These are phyloP conservation scores for Raja brachyura DNA, from an alignment of 2,113 vertebrate species.

Conservation along the genomic window DNA sequence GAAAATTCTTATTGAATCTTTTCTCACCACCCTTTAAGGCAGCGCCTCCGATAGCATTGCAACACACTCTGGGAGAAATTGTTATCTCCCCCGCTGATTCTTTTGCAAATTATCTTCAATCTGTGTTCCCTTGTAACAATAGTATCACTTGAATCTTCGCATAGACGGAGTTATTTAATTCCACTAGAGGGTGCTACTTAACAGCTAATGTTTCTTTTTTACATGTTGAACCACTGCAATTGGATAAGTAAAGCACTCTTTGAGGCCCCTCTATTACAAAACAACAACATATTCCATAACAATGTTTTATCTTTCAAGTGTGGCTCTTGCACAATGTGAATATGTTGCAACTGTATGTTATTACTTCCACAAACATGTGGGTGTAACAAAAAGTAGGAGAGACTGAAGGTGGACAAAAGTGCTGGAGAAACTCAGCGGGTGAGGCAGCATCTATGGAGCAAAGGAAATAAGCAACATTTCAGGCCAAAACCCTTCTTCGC, in stretches of 20 bases:
- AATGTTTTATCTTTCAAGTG: background rate
- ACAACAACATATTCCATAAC: background rate
- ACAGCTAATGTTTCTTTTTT: background rate
- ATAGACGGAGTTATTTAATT: background rate
- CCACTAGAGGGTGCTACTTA: background rate
- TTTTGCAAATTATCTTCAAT: background rate
- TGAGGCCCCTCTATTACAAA: background rate
- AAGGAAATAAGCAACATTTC: too few species aligned
- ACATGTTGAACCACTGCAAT: background rate
- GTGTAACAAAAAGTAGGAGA: background rate
- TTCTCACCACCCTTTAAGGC: background rate
- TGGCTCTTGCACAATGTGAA: background rate
- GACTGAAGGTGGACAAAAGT: background rate
- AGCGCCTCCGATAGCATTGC: background rate
- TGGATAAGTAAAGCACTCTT: background rate
- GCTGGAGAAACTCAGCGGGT: too few species aligned
- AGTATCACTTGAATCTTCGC: background rate
- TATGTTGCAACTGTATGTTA: background rate
- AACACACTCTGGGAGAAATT: background rate
- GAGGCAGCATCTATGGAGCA: too few species aligned
- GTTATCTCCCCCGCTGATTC: background rate
- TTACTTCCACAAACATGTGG: background rate
- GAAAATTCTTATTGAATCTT: background rate
- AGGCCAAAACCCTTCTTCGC: too few species aligned
- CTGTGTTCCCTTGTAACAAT: background rate